A percentile compares a stretch with the other conserved stretches of the same genome.
These are phyloP conservation scores for Xerus rutilus DNA, from an alignment of 2,797 vertebrate genomes.

Conservation along the genomic window DNA sequence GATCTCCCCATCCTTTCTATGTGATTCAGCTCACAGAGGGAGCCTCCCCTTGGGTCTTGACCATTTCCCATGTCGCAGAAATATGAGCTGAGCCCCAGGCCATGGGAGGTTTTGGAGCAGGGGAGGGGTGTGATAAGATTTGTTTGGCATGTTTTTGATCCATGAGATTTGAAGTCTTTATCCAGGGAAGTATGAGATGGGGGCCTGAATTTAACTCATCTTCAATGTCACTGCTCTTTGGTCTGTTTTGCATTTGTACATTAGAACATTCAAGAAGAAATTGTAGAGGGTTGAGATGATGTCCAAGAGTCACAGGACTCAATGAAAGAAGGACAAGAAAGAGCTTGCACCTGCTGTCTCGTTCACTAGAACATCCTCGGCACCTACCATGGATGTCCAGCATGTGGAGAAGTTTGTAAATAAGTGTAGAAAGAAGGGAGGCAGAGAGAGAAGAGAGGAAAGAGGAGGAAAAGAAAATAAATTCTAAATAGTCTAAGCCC, in stretches of 20 bases:
- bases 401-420: background rate
- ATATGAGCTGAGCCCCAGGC: background rate
- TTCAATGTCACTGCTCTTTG: conserved; percentile 33
- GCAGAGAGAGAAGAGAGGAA: background rate
- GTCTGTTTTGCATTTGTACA: background rate
- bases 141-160: background rate
- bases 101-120: background rate
- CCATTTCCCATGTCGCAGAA: conserved; percentile 12
- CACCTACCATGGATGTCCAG: background rate
- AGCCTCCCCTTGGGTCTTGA: background rate
- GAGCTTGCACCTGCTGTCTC: background rate
- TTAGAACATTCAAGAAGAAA: conserved; percentile 45
- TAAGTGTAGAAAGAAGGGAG: background rate
- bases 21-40: background rate
- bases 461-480: background rate
- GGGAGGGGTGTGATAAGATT: background rate
- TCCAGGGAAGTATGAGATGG: background rate
- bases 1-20: background rate
- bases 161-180: background rate
- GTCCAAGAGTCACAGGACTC: background rate
- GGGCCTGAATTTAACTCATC: conserved; percentile 39
- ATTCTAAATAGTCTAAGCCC: background rate
- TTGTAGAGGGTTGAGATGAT: background rate
- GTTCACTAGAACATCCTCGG: background rate
- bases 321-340: background rate